phyloP scores from a whole-genome alignment of 2,113 vertebrate genomes.

The Picathartes gymnocephalus region DNA sequence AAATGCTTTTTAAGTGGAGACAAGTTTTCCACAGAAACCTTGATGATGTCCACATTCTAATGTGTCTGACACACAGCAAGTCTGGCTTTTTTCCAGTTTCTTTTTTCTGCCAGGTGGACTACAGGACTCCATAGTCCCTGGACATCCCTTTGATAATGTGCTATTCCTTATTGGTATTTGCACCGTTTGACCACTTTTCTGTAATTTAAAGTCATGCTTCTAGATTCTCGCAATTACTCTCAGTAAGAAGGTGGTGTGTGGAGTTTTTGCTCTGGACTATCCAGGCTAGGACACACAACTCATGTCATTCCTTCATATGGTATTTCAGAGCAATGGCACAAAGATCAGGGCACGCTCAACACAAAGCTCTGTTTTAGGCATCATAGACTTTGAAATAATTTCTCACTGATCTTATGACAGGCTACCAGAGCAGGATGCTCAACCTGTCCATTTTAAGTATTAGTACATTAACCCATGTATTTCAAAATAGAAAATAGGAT shows the following conservation, averaged over 20 bases:
- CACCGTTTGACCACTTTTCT: not conserved
- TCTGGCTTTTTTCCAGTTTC: not conserved
- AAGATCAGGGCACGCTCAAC: not conserved
- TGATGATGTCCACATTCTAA: not conserved
- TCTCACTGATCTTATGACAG: not conserved
- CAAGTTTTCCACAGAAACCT: not conserved
- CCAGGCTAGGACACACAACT: not conserved
- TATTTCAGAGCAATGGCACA: not conserved
- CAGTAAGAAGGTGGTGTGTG: not conserved
- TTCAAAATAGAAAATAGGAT: not conserved
- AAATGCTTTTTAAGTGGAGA: not conserved
- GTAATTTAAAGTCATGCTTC: not conserved
- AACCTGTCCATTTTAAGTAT: not conserved
- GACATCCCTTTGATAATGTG: not conserved
- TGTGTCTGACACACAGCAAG: not conserved
- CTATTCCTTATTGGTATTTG: not conserved
- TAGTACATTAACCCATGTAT: not conserved
- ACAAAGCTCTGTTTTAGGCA: not conserved
- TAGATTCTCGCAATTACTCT: not conserved
- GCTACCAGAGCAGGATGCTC: not conserved
- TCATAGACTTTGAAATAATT: not conserved
- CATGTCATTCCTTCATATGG: accelerated
- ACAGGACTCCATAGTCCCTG: not conserved
- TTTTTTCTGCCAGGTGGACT: not conserved
- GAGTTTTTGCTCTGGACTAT: accelerated